phyloP scores from a whole-genome alignment of 2,797 vertebrate genomes.

The Cottoperca gobio region DNA sequence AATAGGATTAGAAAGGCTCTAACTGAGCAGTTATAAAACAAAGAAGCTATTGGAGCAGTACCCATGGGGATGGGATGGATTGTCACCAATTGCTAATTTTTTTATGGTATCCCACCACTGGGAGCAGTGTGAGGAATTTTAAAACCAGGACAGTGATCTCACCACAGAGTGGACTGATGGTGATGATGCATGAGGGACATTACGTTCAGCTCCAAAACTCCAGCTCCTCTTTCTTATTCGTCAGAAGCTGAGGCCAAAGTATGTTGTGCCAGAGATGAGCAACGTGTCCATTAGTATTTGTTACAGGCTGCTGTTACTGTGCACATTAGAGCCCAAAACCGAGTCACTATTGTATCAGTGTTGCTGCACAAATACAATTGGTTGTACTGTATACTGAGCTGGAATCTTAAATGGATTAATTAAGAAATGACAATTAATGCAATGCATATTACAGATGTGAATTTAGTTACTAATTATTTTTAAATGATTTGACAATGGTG shows the following conservation, averaged over 20 bases:
- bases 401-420: neutral
- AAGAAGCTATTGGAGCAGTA: constrained; percentile 51
- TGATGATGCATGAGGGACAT: constrained; percentile 80
- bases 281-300: constrained; percentile 29
- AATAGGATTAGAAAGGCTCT: constrained; percentile 48
- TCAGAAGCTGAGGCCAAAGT: constrained; percentile 60
- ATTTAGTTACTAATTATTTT: neutral
- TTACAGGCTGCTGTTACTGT: constrained; percentile 23
- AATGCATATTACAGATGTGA: neutral
- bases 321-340: neutral
- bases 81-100: constrained; percentile 67
- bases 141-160: constrained; percentile 76
- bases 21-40: constrained; percentile 49
- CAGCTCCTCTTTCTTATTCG: constrained; percentile 68
- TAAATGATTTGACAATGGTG: neutral
- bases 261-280: constrained; percentile 27
- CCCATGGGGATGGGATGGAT: constrained; percentile 53
- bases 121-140: constrained; percentile 75
- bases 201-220: constrained; percentile 76
- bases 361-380: neutral
- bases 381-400: neutral
- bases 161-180: constrained; percentile 68
- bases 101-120: constrained; percentile 67
- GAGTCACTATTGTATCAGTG: neutral
- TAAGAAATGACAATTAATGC: neutral